Evolutionary conservation across 2,888 invertebrate species (phyloP).

Genomic region (Lacanobia oleracea): DNA sequence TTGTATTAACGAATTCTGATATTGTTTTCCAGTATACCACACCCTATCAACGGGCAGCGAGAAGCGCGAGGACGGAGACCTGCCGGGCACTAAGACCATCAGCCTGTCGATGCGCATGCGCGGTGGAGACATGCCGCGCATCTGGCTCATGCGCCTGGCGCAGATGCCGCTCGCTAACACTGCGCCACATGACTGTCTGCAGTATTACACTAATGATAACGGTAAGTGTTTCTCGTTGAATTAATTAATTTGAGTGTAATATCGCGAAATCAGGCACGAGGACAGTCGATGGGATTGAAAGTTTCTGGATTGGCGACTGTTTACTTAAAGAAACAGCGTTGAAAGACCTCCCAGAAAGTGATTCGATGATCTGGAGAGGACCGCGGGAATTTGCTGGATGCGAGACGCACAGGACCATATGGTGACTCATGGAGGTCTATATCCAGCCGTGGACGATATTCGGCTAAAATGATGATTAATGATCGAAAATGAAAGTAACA

Average conservation of each 20-base stretch:
- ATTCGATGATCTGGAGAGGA: no score
- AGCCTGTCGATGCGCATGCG: conserved; percentile 89
- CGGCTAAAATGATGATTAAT: no score
- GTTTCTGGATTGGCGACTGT: no score
- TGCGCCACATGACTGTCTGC: conserved; percentile 94
- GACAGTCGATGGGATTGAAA: no score
- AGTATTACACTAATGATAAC: conserved; percentile 92
- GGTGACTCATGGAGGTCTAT: no score
- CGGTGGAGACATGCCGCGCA: conserved; percentile 91
- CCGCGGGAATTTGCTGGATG: no score
- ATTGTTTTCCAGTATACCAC: conserved; percentile 92
- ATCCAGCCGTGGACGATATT: no score
- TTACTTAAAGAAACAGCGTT: no score
- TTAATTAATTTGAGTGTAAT: no score
- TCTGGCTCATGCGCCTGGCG: conserved; percentile 95
- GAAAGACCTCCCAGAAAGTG: no score
- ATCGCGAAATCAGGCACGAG: no score
- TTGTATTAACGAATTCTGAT: background rate
- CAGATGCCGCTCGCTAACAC: conserved; percentile 95
- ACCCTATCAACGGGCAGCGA: conserved; percentile 90
- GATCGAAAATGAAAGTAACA: background rate
- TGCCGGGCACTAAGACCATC: conserved; percentile 74
- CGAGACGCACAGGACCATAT: no score
- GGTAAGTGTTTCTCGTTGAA: conserved; percentile 80
- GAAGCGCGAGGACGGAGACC: conserved; percentile 79